Percentiles rank a stretch among this genome's conserved stretches.
These are phyloP conservation scores for Linnaemya tessellans DNA, from an alignment of 2,888 invertebrate genomes.

Conservation along the genomic window DNA sequence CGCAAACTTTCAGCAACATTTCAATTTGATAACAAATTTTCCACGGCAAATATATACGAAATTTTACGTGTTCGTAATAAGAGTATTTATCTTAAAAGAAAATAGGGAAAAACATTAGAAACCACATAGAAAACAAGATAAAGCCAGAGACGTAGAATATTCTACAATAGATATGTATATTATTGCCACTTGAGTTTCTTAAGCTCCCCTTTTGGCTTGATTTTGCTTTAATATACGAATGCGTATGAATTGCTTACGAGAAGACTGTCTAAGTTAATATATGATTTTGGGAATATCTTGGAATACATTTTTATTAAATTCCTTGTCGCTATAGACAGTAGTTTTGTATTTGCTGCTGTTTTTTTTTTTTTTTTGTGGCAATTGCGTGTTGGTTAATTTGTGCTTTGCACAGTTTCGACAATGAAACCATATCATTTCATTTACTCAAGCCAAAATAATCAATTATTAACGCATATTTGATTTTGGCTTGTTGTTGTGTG, in stretches of 20 bases:
- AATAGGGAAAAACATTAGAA: slow-evolving; percentile 13
- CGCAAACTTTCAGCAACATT: slow-evolving; percentile 69
- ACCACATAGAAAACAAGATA: not conserved
- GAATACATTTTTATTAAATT: slow-evolving; percentile 1
- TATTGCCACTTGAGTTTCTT: not conserved
- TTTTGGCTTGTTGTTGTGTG: slow-evolving; percentile 68
- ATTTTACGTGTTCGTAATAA: slow-evolving; percentile 60
- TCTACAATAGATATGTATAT: not conserved
- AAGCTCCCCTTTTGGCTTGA: not conserved
- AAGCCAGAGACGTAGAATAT: slow-evolving; percentile 28
- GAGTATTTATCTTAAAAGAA: slow-evolving; percentile 48
- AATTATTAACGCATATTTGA: slow-evolving; percentile 74
- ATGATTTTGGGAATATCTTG: slow-evolving; percentile 1
- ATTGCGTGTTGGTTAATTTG: not conserved
- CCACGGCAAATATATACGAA: slow-evolving; percentile 66
- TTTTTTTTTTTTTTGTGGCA: slow-evolving; percentile 42
- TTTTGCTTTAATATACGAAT: slow-evolving; percentile 41
- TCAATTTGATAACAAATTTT: slow-evolving; percentile 72
- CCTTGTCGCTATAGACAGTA: slow-evolving; percentile 5
- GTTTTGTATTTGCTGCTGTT: slow-evolving; percentile 48
- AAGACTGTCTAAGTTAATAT: not conserved
- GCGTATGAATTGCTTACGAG: slow-evolving; percentile 19
- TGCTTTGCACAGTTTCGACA: slow-evolving; percentile 36
- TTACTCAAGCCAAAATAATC: slow-evolving; percentile 72
- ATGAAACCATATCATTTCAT: slow-evolving; percentile 68